Evolutionary conservation across 2,888 invertebrate genomes (phyloP).

Genomic region (Magallana nippona): DNA sequence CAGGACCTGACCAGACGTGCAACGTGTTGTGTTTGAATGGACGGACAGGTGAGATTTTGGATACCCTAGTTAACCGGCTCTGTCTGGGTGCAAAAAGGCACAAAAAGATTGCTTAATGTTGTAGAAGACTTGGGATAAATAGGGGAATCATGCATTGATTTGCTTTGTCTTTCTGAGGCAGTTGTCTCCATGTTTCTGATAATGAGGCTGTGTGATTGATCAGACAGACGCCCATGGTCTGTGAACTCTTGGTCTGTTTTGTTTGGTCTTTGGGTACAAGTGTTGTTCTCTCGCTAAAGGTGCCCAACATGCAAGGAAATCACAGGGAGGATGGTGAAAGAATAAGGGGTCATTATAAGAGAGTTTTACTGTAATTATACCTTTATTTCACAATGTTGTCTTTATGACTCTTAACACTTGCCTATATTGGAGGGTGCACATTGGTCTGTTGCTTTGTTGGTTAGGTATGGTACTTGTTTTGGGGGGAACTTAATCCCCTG

Average conservation of each 20-base stretch:
- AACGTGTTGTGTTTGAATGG: neutral
- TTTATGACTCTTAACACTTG: neutral
- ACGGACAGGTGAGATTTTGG: conserved; percentile 28
- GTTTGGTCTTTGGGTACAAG: neutral
- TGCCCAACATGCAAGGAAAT: neutral
- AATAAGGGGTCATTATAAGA: neutral
- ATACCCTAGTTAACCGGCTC: neutral
- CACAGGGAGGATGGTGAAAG: neutral
- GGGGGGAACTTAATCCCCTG: conserved; percentile 16
- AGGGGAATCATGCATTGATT: neutral
- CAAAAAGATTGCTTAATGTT: conserved; percentile 26
- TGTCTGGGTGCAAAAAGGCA: conserved; percentile 18
- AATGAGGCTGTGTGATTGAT: conserved; percentile 8
- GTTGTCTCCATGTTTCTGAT: neutral
- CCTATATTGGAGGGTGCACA: neutral
- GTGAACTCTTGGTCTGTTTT: neutral
- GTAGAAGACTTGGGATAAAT: conserved; percentile 9
- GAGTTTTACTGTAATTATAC: neutral
- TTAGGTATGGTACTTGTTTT: conserved; percentile 14
- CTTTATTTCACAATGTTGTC: neutral
- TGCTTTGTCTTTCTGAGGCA: neutral
- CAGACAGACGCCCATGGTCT: neutral
- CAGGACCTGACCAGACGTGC: neutral
- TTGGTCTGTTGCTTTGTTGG: conserved; percentile 19
- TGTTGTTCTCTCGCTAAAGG: neutral